These are phyloP conservation scores for Galago senegalensis DNA, from an alignment of 2,797 vertebrate genomes.

Conservation along the genomic window DNA sequence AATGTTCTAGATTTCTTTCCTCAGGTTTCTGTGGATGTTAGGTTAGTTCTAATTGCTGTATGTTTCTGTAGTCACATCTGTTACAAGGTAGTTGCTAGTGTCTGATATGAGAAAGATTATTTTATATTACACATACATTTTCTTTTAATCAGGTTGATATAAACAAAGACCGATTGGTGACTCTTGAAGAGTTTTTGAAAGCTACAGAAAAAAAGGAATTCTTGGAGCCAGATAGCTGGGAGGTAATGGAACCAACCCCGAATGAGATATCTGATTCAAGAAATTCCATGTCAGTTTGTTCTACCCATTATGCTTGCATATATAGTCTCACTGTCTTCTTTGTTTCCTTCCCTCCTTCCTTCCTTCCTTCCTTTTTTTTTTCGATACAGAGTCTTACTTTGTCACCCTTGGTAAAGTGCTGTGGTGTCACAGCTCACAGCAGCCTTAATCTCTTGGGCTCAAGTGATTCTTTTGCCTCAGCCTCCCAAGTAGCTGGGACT, in stretches of 20 bases:
- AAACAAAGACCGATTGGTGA: slow-evolving; percentile 96
- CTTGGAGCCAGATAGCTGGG: slow-evolving; percentile 98
- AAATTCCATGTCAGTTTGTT: slow-evolving; percentile 24
- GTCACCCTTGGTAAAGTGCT: too few relatives aligned
- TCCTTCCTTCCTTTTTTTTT: too few relatives aligned
- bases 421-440: too few relatives aligned
- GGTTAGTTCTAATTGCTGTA: background rate
- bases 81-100: slow-evolving; percentile 48
- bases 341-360: background rate
- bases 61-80: background rate
- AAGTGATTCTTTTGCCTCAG: too few relatives aligned
- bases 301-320: background rate
- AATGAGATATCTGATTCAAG: slow-evolving; percentile 42
- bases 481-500: too few relatives aligned
- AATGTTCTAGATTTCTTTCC: background rate
- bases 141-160: slow-evolving; percentile 93
- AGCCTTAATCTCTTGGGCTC: too few relatives aligned
- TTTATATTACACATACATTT: slow-evolving; percentile 65
- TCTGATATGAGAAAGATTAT: slow-evolving; percentile 18
- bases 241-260: slow-evolving; percentile 90
- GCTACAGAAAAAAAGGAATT: slow-evolving; percentile 98
- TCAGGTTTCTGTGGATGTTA: background rate
- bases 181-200: slow-evolving; percentile 95
- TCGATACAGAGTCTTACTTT: too few relatives aligned
- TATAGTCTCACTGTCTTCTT: background rate